These are phyloP conservation scores for Aptenodytes patagonicus DNA, from an alignment of 2,113 vertebrate genomes.

Conservation along the genomic window DNA sequence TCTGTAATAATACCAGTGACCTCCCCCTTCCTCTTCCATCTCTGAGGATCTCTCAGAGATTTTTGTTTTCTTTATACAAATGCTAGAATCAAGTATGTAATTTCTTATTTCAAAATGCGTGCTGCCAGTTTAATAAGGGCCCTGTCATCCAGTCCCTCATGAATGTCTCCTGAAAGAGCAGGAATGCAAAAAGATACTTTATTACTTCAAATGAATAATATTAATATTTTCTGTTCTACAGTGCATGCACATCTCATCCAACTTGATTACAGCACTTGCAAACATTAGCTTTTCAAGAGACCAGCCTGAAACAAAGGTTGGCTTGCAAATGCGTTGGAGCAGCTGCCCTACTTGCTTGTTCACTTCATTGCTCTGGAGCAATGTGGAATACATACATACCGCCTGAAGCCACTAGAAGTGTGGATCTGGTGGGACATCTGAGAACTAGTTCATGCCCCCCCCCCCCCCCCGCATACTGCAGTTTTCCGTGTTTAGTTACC, in stretches of 20 bases:
- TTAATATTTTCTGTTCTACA: background rate
- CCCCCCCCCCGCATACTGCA: too few relatives aligned
- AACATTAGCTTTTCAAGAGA: background rate
- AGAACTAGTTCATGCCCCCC: rapidly evolving
- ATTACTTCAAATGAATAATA: slow-evolving; percentile 39
- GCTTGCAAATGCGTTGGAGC: background rate
- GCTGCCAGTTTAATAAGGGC: slow-evolving; percentile 53
- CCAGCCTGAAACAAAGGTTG: background rate
- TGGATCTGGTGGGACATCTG: background rate
- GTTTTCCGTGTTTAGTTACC: background rate
- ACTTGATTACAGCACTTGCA: background rate
- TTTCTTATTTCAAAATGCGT: slow-evolving; percentile 7
- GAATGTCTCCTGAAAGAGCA: slow-evolving; percentile 9
- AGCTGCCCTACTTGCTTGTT: background rate
- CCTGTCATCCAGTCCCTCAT: slow-evolving; percentile 4
- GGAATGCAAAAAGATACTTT: slow-evolving; percentile 1
- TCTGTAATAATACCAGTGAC: background rate
- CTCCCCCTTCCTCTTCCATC: background rate
- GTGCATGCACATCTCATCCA: background rate
- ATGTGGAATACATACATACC: background rate
- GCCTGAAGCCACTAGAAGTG: background rate
- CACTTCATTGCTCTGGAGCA: background rate
- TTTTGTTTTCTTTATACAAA: slow-evolving; percentile 33
- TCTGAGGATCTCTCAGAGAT: background rate
- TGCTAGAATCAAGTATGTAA: background rate